Base-by-base conservation (phyloP, 2,113 vertebrate genomes). In the Protobothrops flavoviridis region DNA sequence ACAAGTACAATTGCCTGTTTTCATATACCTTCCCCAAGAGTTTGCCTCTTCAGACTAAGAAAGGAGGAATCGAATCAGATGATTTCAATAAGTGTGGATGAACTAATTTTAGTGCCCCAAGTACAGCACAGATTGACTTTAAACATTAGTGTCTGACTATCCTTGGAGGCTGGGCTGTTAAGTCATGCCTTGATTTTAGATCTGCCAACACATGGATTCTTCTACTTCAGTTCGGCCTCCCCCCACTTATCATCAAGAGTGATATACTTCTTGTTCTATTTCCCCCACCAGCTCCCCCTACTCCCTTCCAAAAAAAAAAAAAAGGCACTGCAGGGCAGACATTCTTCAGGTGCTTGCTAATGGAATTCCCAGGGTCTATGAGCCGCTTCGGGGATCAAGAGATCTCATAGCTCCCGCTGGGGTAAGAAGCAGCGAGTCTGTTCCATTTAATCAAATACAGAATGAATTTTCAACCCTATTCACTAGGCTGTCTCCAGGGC, bases 321-420 rank as follows among this genome's bases (percentile, higher is more conserved):
- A 98, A 97, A 97, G 97, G 97, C 98, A 97, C 98, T 97, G 97
- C 96, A 97, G 97, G 97, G 93, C 97, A 97, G 96, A 97, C 98
- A 98, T 98, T 98, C 98, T 98, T 97, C 97, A 97, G 96, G 95
- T 97, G 97, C 95, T 97, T 95, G 93, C 96, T 97, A 97, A 94
- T 96, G 96, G 97, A 97, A 97, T 97, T 97, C 97, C 97, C 97
- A 97, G 97, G 97, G 97, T 97, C 96, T 96, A 90, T 94, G 96
- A 96, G 96, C 96, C 96, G 97, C 97, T 97, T 97, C 95, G 96
- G 96, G 97, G 97, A 97, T 97, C 97, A 97, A 97, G 97, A 97
- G 97, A 96, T 96, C 97, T 96, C 96, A 94, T 57, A 95, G 97
- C 97, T 96, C 97, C 97, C 93, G 97, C 97, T 97, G 97, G 94